Conservation (phyloP, 2,797 vertebrate genomes). For the Scomberomorus guttatus region DNA sequence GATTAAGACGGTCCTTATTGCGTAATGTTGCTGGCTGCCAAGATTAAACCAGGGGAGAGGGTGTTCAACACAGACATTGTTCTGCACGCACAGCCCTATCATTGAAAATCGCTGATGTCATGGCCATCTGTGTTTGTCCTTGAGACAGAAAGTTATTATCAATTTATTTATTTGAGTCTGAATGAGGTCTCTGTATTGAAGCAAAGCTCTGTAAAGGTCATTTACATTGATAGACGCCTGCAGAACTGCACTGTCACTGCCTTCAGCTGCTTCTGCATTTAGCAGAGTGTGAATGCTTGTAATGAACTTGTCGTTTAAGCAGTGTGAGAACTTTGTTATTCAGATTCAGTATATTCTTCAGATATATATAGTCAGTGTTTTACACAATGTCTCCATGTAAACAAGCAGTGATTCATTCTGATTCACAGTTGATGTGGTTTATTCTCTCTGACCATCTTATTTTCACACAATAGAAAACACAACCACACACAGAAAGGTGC, state of each 20-base stretch:
- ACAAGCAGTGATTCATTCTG: slow-evolving; percentile 1
- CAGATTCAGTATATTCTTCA: neutral
- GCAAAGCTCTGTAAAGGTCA: slow-evolving; percentile 42
- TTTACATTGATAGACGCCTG: slow-evolving; percentile 8
- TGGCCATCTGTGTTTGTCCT: slow-evolving; percentile 45
- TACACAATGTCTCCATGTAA: too few species aligned
- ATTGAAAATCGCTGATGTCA: slow-evolving; percentile 62
- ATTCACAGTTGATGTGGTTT: neutral
- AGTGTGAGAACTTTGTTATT: neutral
- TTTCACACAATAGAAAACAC: neutral
- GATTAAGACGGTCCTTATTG: slow-evolving; percentile 56
- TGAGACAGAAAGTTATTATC: slow-evolving; percentile 62
- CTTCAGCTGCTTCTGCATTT: slow-evolving; percentile 31
- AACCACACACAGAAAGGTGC: too few species aligned
- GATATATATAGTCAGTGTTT: neutral
- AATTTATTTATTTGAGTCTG: slow-evolving; percentile 41
- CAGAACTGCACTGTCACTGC: slow-evolving; percentile 25
- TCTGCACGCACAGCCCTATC: slow-evolving; percentile 47
- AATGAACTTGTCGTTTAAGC: neutral
- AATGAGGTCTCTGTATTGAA: slow-evolving; percentile 43
- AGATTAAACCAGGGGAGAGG: slow-evolving; percentile 43
- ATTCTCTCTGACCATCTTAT: neutral
- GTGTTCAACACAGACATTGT: slow-evolving; percentile 34
- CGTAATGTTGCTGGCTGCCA: slow-evolving; percentile 50
- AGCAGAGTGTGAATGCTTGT: neutral